phyloP scores from a whole-genome alignment of 2,888 invertebrate genomes.

The Pseudococcus viburni region DNA sequence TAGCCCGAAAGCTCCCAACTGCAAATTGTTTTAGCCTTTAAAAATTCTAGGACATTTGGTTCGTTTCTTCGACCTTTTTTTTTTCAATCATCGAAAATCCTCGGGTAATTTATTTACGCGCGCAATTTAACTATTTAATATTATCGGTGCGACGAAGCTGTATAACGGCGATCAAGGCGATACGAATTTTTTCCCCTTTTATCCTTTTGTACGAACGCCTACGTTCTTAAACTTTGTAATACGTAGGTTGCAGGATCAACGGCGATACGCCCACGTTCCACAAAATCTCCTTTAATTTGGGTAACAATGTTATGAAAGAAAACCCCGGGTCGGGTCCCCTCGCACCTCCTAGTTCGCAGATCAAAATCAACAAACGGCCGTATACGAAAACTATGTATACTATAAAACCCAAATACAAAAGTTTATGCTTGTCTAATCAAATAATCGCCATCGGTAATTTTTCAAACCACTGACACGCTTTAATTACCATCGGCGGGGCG shows the following conservation, averaged over 20 bases:
- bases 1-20: not conserved
- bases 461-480: constrained; percentile 20
- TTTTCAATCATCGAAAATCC: constrained; percentile 24
- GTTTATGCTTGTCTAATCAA: constrained; percentile 7
- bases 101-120: constrained; percentile 55
- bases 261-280: constrained; percentile 51
- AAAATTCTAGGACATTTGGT: constrained; percentile 11
- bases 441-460: constrained; percentile 26
- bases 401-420: constrained; percentile 23
- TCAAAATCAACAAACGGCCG: constrained; percentile 15
- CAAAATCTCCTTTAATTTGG: constrained; percentile 43
- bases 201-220: constrained; percentile 57
- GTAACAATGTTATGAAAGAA: constrained; percentile 37
- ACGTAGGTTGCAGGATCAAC: constrained; percentile 53
- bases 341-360: not conserved
- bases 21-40: not conserved
- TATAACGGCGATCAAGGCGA: constrained; percentile 41
- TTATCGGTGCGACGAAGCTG: constrained; percentile 38
- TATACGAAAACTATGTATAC: not conserved
- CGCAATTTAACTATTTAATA: constrained; percentile 44
- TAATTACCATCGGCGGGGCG: not conserved
- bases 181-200: constrained; percentile 24
- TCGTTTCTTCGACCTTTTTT: not conserved
- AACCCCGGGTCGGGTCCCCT: not conserved
- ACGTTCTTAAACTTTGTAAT: constrained; percentile 40